Conservation (phyloP, 2,113 vertebrate genomes). For the Tichodroma muraria region DNA sequence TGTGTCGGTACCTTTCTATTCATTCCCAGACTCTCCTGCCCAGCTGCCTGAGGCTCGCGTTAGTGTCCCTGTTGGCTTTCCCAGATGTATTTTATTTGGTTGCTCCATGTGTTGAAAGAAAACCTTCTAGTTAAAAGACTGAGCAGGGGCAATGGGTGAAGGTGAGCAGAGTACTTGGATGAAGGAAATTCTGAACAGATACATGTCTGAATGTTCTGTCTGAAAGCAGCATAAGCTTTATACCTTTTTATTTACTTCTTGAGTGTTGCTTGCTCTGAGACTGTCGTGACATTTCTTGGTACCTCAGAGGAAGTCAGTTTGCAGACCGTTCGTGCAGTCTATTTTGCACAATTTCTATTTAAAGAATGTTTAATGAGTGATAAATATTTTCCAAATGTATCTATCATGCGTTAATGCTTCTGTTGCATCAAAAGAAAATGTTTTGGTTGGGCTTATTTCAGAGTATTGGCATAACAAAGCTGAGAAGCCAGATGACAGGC, state of each 20-base stretch:
- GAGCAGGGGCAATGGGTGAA: background rate
- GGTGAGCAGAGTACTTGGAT: background rate
- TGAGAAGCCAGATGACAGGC: conserved; percentile 16
- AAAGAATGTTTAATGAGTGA: background rate
- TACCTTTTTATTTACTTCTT: background rate
- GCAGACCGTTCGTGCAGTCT: background rate
- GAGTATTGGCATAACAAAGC: background rate
- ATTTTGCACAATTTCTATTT: conserved; percentile 15
- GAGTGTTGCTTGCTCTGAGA: background rate
- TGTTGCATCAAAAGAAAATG: conserved; percentile 47
- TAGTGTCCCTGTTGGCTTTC: background rate
- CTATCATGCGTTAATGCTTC: conserved; percentile 2
- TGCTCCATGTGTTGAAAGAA: background rate
- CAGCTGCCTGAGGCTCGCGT: background rate
- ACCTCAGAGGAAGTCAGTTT: background rate
- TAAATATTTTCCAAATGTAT: conserved; percentile 37
- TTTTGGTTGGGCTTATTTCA: conserved; percentile 29
- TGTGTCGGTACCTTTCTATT: background rate
- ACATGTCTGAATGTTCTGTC: background rate
- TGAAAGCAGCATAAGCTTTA: background rate
- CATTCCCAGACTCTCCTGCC: background rate
- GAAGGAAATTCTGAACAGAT: background rate
- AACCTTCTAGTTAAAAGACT: background rate
- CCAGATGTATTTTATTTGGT: background rate
- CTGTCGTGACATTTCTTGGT: background rate